Evolutionary conservation across 1,140 invertebrate species (phyloP).

Genomic region (Drosophila cardini): DNA sequence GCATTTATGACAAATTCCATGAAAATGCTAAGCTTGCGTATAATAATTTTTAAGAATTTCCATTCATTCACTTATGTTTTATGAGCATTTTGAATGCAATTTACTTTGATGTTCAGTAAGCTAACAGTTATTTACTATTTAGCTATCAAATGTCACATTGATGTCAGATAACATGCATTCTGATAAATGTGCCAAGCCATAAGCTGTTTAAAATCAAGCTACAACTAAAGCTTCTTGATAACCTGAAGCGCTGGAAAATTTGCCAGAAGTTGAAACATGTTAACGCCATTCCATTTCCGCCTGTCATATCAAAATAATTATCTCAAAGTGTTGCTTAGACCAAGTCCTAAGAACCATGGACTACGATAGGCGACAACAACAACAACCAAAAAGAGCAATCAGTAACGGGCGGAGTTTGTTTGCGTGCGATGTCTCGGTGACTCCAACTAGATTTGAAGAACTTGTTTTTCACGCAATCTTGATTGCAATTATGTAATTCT

Average conservation of each 20-base stretch:
- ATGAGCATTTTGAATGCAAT: conserved; percentile 48
- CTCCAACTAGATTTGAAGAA: conserved; percentile 70
- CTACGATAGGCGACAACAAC: conserved; percentile 41
- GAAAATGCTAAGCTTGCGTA: conserved; percentile 30
- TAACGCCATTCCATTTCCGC: conserved; percentile 79
- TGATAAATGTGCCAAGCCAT: conserved; percentile 43
- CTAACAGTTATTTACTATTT: conserved; percentile 48
- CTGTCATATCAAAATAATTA: conserved; percentile 82
- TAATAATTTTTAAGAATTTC: background rate
- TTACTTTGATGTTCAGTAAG: conserved; percentile 11
- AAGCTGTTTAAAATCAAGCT: conserved; percentile 34
- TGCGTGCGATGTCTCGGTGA: conserved; percentile 52
- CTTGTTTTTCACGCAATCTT: conserved; percentile 77
- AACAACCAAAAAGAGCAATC: conserved; percentile 28
- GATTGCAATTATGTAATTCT: conserved; percentile 81
- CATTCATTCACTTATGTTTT: conserved; percentile 45
- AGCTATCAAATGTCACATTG: conserved; percentile 61
- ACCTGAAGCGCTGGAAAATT: conserved; percentile 15
- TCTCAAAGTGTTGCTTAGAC: conserved; percentile 68
- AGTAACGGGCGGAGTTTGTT: conserved; percentile 42
- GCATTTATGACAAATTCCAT: conserved; percentile 70
- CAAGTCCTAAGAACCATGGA: conserved; percentile 53
- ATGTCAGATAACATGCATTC: conserved; percentile 63
- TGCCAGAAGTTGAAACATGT: conserved; percentile 66
- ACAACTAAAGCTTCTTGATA: conserved; percentile 47